Base-by-base conservation (phyloP, 2,113 vertebrate genomes). In the Butastur rufipennis region DNA sequence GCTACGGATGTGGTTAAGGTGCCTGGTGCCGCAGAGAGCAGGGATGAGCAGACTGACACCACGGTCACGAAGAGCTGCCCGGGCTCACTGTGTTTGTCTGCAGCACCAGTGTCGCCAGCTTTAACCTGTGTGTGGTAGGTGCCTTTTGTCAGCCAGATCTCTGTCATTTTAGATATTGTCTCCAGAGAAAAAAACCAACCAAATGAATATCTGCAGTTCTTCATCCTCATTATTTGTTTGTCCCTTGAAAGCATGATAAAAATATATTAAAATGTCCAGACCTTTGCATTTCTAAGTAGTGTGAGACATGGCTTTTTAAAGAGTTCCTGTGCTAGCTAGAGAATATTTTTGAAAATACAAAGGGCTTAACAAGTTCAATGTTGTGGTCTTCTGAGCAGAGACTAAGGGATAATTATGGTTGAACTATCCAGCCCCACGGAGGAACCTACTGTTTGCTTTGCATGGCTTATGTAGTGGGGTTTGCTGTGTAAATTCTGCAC, bases 371-470 rank as follows among this genome's bases (percentile, higher is more conserved):
- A 65, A 52, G 10, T 81, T 85, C 23, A 91, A 95, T 96, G 70
- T 84, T 90, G 78, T 93, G 83, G 72, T 94, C 45, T 91, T 95
- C 45, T 94, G 91, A 95, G 73, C 85, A 96, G 68, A 91, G 43
- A 94, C 62, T 86, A 81, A 88, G 32, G 40, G 55, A 81, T 95
- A 72, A 92, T 80, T 88, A 50, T 45, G 45, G 53, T 90, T 97
- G 89, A 94, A 77, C 65, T 78, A 47, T 59, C 66, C 32, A 65
- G 31, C 50, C 78, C 45, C 43, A 42, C 5, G 61, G 81, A 91
- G 55, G 59, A 96, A 43, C 73, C 40, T 65, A 25, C 42, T 92
- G 90, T 95, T 96, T 95, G 40, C 50, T 96, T 96, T 93, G 70
- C 29, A 8, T 65, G 75, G 88, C 86, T 95, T 95, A 52, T 71